Evolutionary conservation across 2,888 invertebrate genomes (phyloP), one percentile per base, ranked within the genome.

Genomic region (Pomacea canaliculata): DNA sequence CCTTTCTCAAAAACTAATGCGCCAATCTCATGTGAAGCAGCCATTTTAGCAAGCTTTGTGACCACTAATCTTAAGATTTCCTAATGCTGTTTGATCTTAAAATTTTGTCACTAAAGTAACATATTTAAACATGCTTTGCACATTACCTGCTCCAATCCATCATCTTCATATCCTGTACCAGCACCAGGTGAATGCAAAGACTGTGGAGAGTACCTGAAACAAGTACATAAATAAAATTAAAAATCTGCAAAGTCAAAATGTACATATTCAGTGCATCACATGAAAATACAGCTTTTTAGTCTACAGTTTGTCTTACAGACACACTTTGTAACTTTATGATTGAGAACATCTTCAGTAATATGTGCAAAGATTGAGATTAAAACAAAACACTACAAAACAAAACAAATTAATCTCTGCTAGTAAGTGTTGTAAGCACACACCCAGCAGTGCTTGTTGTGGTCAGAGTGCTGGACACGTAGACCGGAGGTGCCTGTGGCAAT

Each of bases 391-490:
- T 63, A 63, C 10, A 63, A 60, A 60, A 60, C 7, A 19, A 60
- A 19, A 60, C 16, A 60, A 60, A 63, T 18, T 63, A 63, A 12
- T 19, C 19, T 23, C 63, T 63, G 63, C 19, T 19, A 4, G 16
- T 19, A 63, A 63, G 10, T 12, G 19, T n/a, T 27, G 63, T 27
- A 63, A 63, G 27, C 12, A 63, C 74, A 68, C 37, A 74, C 74
- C 69, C 59, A 49, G 69, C 16, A n/a, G 23, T 49, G 12, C 69
- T 49, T n/a, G 69, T 62, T 49, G 74, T 37, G 9, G 69, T 62
- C n/a, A 74, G 74, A 7, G 74, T 74, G 69, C 74, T 69, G 27
- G 74, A 69, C 13, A 74, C 74, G 16, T 74, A 74, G 13, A 74
- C 76, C 1, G 66, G 76, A 18, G 71, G 71, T 62, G 76, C 71